Conservation (phyloP, 2,113 vertebrate species). For the Tilapia sparmanii region DNA sequence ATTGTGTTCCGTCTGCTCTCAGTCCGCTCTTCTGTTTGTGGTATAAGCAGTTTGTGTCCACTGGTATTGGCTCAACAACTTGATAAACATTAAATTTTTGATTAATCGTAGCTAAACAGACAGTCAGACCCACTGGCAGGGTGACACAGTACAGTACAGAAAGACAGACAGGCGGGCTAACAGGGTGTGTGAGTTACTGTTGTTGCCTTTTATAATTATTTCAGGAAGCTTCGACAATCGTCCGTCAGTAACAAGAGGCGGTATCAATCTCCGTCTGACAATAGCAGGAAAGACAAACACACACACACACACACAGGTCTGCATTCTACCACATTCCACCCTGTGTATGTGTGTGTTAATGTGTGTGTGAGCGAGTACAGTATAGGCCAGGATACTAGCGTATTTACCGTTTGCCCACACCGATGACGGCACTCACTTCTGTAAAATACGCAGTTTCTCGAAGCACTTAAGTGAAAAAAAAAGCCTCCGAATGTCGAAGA, state of each 20-base stretch:
- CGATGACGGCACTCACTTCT: neutral
- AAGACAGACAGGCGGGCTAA: constrained; percentile 7
- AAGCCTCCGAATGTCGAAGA: neutral
- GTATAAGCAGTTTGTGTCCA: neutral
- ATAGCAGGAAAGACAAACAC: constrained; percentile 86
- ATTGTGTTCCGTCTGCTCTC: neutral
- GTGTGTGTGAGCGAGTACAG: neutral
- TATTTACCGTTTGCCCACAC: neutral
- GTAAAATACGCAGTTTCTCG: neutral
- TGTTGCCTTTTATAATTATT: constrained; percentile 99
- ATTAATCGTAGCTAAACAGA: neutral
- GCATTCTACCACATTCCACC: constrained; percentile 40
- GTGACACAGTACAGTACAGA: neutral
- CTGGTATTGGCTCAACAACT: neutral
- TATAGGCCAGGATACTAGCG: neutral
- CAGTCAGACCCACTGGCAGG: neutral
- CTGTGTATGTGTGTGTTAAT: neutral
- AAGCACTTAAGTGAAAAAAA: neutral
- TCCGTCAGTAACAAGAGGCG: constrained; percentile 92
- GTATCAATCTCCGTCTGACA: constrained; percentile 95
- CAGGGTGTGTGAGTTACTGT: constrained; percentile 84
- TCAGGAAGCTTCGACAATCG: constrained; percentile 98
- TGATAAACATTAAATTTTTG: neutral
- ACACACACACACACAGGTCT: constrained; percentile 20
- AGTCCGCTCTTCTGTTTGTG: neutral